Conservation (phyloP, 2,888 invertebrate species). For the Drosophila atripex region DNA sequence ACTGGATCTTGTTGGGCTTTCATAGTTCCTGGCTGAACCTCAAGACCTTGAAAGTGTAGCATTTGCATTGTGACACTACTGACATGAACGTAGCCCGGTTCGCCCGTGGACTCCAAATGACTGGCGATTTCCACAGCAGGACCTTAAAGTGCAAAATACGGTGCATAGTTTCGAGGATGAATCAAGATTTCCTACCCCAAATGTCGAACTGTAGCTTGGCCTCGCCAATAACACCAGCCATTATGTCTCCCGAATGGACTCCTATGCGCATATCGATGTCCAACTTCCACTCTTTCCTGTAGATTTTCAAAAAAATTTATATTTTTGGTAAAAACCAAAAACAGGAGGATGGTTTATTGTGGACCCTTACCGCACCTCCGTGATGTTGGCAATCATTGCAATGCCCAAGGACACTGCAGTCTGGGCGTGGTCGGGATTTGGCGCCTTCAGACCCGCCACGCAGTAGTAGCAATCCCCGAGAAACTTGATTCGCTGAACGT, state of each 20-base stretch:
- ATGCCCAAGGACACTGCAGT: slow-evolving; percentile 94
- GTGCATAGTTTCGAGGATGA: too few species aligned
- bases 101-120: slow-evolving; percentile 95
- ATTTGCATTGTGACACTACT: slow-evolving; percentile 88
- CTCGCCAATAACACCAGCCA: slow-evolving; percentile 95
- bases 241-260: slow-evolving; percentile 94
- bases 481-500: slow-evolving; percentile 94
- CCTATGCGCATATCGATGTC: slow-evolving; percentile 98
- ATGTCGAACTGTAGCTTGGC: slow-evolving; percentile 98
- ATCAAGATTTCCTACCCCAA: slow-evolving; percentile 88
- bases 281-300: slow-evolving; percentile 88
- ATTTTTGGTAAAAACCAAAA: background rate
- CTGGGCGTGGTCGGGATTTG: slow-evolving; percentile 91
- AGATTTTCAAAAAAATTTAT: too few species aligned
- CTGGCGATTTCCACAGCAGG: slow-evolving; percentile 96
- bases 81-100: slow-evolving; percentile 94
- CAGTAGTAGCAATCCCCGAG: slow-evolving; percentile 97
- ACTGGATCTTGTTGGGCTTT: slow-evolving; percentile 86
- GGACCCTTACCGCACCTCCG: slow-evolving; percentile 85
- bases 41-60: slow-evolving; percentile 87
- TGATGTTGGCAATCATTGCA: slow-evolving; percentile 94
- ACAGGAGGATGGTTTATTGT: background rate
- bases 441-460: slow-evolving; percentile 92
- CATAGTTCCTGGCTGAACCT: slow-evolving; percentile 85
- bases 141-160: slow-evolving; percentile 32